A percentile compares a stretch with the other conserved stretches of the same genome.
Conservation (phyloP, 2,888 invertebrate genomes). For the Busseola fusca region DNA sequence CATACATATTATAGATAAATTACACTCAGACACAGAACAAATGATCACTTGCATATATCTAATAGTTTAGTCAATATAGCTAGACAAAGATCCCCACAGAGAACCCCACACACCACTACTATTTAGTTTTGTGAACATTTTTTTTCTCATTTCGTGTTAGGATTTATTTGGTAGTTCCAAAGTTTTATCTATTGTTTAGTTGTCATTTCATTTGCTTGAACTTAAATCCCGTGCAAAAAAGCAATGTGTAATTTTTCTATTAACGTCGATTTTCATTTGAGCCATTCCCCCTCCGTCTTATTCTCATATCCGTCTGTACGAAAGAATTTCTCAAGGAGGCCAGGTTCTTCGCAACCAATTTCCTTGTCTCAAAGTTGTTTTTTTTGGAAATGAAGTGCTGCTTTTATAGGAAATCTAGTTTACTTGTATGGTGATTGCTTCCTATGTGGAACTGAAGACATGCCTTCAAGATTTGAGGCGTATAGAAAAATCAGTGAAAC, state of each 20-base stretch:
- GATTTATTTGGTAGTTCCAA: background rate
- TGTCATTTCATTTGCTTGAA: background rate
- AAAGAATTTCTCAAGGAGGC: constrained; percentile 45
- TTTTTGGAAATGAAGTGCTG: constrained; percentile 23
- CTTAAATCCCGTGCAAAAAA: constrained; percentile 15
- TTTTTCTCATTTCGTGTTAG: background rate
- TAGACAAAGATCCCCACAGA: background rate
- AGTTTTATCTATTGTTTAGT: background rate
- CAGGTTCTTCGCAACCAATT: constrained; percentile 40
- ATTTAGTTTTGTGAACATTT: background rate
- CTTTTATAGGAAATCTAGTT: constrained; percentile 39
- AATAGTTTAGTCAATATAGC: too few relatives aligned
- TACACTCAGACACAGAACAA: too few relatives aligned
- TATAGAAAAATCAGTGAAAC: constrained; percentile 6
- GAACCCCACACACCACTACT: background rate
- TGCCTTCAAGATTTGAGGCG: background rate
- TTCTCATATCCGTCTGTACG: constrained; percentile 45
- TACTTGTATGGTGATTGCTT: constrained; percentile 44
- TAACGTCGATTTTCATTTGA: constrained; percentile 12
- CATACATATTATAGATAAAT: too few relatives aligned
- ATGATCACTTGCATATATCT: background rate
- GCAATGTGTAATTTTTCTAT: constrained; percentile 26
- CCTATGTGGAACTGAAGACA: constrained; percentile 37
- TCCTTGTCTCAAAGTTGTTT: constrained; percentile 46
- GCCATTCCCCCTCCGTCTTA: constrained; percentile 22